These are phyloP conservation scores for Caprella mutica DNA, from an alignment of 2,888 invertebrate genomes.

Conservation along the genomic window DNA sequence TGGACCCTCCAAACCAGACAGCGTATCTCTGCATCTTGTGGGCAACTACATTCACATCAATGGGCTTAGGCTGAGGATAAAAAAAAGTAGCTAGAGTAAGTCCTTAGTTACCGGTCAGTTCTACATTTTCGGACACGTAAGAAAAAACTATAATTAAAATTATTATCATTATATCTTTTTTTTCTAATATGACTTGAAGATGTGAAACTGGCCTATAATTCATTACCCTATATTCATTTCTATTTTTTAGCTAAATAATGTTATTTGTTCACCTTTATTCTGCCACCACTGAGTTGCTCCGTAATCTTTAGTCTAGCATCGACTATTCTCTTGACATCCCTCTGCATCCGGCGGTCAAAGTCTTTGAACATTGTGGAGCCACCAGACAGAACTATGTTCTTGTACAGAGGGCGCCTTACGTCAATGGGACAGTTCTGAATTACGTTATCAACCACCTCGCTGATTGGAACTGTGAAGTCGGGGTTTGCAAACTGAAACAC, in stretches of 20 bases:
- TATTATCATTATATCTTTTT: too few species aligned
- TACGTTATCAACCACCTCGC: constrained; percentile 95
- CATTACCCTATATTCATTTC: too few species aligned
- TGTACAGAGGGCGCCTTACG: constrained; percentile 91
- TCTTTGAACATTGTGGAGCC: constrained; percentile 99
- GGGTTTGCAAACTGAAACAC: constrained; percentile 81
- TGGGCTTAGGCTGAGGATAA: constrained; percentile 75
- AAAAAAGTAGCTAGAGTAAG: too few species aligned
- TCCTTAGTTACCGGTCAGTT: too few species aligned
- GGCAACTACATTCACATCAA: constrained; percentile 94
- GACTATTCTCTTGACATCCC: constrained; percentile 91
- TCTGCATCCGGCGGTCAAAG: constrained; percentile 87
- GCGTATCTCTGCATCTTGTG: constrained; percentile 99
- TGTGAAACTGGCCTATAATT: too few species aligned
- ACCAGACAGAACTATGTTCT: constrained; percentile 95
- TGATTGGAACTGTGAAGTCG: constrained; percentile 95
- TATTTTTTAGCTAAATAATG: too few species aligned
- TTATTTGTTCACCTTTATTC: constrained; percentile 77
- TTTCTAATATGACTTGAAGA: too few species aligned
- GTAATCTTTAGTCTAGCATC: constrained; percentile 86
- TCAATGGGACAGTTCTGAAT: constrained; percentile 99
- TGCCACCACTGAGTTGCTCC: constrained; percentile 78
- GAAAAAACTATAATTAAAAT: too few species aligned
- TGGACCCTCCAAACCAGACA: constrained; percentile 99
- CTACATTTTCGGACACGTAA: too few species aligned